These are phyloP conservation scores for Bufotes viridis DNA, from an alignment of 2,797 vertebrate species.

Conservation along the genomic window DNA sequence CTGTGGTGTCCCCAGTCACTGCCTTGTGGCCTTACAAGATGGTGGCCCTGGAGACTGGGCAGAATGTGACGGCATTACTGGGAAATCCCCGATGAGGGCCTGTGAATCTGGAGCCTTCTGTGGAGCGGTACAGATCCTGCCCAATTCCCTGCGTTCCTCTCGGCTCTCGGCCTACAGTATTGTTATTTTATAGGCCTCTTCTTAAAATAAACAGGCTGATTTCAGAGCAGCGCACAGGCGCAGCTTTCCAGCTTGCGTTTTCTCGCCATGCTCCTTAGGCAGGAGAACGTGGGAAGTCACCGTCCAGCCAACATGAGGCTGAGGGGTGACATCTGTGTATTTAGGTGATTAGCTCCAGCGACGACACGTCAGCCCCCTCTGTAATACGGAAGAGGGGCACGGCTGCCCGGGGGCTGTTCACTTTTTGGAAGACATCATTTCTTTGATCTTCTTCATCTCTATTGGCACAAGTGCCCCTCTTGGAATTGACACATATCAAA, in stretches of 20 bases:
- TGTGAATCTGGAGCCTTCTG: too few relatives aligned
- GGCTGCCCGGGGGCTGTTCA: not conserved
- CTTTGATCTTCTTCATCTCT: not conserved
- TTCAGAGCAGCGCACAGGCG: not conserved
- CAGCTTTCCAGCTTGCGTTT: conserved; percentile 29
- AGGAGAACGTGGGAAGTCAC: conserved; percentile 26
- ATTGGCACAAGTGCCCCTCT: not conserved
- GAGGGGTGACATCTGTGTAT: not conserved
- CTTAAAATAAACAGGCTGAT: conserved; percentile 38
- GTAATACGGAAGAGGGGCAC: not conserved
- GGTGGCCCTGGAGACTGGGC: too few relatives aligned
- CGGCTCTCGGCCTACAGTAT: not conserved
- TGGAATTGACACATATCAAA: not conserved
- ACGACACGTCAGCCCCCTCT: too few relatives aligned
- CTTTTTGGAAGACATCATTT: not conserved
- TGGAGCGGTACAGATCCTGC: too few relatives aligned
- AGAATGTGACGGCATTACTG: too few relatives aligned
- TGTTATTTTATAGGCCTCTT: conserved; percentile 40
- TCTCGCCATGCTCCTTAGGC: not conserved
- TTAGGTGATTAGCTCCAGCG: not conserved
- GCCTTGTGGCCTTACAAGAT: too few relatives aligned
- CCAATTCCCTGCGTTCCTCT: not conserved
- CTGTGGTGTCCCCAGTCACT: too few relatives aligned
- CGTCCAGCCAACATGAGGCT: not conserved
- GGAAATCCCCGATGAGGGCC: too few relatives aligned